These are phyloP conservation scores for Acrossocheilus fasciatus DNA, from an alignment of 2,797 vertebrate genomes.

Conservation along the genomic window DNA sequence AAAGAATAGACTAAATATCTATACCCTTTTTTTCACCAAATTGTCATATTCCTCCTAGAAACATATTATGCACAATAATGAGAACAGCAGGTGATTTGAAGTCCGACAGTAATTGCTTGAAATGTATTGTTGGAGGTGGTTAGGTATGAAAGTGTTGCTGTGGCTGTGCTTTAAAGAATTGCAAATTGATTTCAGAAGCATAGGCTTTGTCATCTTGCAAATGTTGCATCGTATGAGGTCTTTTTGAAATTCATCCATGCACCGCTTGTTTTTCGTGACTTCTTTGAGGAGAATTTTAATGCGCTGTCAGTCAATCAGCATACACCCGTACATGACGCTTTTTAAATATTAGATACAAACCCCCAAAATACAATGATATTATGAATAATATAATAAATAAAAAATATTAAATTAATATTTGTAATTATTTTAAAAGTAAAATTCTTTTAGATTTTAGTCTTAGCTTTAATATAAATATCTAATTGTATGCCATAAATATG, in stretches of 20 bases:
- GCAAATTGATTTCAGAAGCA: conserved; percentile 4
- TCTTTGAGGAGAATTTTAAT: neutral
- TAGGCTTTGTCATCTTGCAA: conserved; percentile 6
- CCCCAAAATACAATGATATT: neutral
- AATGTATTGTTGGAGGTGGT: conserved; percentile 13
- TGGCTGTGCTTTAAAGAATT: conserved; percentile 5
- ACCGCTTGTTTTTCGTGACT: neutral
- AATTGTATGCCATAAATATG: neutral
- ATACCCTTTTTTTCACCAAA: neutral
- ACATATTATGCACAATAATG: neutral
- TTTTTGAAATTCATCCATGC: neutral
- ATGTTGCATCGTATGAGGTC: neutral
- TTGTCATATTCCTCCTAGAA: neutral
- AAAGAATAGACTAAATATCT: neutral
- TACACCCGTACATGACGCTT: neutral
- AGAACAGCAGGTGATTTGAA: conserved; percentile 2
- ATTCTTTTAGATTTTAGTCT: neutral
- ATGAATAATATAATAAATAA: neutral
- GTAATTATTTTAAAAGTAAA: neutral
- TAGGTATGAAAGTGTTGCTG: neutral
- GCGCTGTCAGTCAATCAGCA: neutral
- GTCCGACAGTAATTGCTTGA: neutral
- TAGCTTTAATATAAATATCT: neutral
- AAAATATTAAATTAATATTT: neutral
- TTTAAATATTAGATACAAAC: neutral